phyloP scores from a whole-genome alignment of 2,888 invertebrate genomes.

The Erynnis tages region DNA sequence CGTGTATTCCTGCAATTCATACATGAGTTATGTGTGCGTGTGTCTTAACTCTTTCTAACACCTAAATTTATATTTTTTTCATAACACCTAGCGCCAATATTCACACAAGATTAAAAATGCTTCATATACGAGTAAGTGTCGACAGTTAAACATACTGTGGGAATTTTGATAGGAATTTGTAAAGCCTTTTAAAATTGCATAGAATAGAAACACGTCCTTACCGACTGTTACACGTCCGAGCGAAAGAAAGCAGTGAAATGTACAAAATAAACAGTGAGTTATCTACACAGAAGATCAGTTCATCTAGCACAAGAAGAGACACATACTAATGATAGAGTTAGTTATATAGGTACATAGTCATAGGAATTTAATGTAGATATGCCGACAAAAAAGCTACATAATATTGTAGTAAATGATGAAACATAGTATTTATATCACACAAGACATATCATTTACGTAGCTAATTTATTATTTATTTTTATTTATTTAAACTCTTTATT shows the following conservation, averaged over 20 bases:
- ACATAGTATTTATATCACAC: no score
- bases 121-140: background rate
- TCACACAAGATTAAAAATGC: conserved; percentile 22
- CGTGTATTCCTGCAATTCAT: no score
- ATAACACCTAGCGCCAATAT: conserved; percentile 7
- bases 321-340: background rate
- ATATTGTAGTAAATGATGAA: background rate
- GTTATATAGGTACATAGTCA: conserved; percentile 8
- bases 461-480: no score
- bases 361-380: background rate
- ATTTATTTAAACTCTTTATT: no score
- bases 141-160: background rate
- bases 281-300: conserved; percentile 3
- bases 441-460: no score
- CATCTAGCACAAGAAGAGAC: conserved; percentile 28
- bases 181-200: conserved; percentile 22
- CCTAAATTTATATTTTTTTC: background rate
- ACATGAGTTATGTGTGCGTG: no score
- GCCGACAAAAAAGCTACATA: background rate
- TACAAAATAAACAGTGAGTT: conserved; percentile 20
- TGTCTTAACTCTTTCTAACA: no score
- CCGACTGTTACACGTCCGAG: conserved; percentile 38
- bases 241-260: conserved; percentile 34
- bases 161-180: background rate
- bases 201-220: conserved; percentile 31